phyloP scores from a whole-genome alignment of 2,888 invertebrate species.

The Diachrysia chrysitis region DNA sequence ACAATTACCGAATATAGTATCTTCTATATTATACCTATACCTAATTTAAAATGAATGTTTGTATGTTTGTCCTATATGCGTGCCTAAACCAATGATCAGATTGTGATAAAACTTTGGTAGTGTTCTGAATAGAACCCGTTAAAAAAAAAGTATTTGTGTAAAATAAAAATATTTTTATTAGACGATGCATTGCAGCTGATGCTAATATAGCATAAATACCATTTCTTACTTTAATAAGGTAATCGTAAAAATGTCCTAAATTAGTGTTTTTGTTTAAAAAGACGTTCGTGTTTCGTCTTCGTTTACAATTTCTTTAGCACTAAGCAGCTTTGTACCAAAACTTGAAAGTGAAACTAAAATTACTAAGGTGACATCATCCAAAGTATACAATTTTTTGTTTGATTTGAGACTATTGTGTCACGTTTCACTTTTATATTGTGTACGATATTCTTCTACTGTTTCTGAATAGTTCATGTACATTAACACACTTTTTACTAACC shows the following conservation, averaged over 20 bases:
- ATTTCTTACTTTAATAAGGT: neutral
- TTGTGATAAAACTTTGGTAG: no score
- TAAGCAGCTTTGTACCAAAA: constrained; percentile 24
- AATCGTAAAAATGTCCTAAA: neutral
- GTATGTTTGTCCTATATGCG: no score
- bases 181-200: no score
- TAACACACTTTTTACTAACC: neutral
- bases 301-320: constrained; percentile 18
- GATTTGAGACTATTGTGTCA: constrained; percentile 16
- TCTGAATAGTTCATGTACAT: neutral
- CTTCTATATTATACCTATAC: no score
- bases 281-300: constrained; percentile 26
- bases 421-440: constrained; percentile 36
- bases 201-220: no score
- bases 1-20: no score
- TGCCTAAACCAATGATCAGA: no score
- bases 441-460: constrained; percentile 7
- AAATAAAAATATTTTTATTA: no score
- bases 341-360: constrained; percentile 47
- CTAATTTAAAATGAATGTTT: no score
- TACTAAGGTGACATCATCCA: constrained; percentile 36
- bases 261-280: constrained; percentile 10
- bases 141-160: no score
- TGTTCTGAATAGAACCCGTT: no score
- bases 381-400: constrained; percentile 35